Evolutionary conservation across 1,140 invertebrate genomes (phyloP).

Genomic region (Ips typographus): DNA sequence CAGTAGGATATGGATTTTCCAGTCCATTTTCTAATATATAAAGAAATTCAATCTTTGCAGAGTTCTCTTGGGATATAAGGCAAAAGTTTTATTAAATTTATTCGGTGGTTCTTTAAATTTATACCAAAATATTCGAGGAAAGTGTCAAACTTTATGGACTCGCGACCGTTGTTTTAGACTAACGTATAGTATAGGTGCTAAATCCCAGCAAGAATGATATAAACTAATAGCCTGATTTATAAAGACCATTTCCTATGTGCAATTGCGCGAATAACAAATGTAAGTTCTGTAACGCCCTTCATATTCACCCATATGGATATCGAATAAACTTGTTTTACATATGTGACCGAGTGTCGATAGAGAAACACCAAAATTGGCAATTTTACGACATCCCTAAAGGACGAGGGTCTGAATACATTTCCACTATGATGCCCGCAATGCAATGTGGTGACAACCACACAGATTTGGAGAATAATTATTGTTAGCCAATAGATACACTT

Average conservation of each 20-base stretch:
- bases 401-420: conserved; percentile 6
- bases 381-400: conserved; percentile 13
- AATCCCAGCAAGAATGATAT: neutral
- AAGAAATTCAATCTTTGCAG: conserved; percentile 34
- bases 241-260: neutral
- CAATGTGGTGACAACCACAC: conserved; percentile 3
- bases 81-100: conserved; percentile 35
- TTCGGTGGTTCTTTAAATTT: conserved; percentile 22
- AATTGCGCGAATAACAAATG: neutral
- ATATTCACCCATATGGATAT: conserved; percentile 1
- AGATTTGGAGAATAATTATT: conserved; percentile 4
- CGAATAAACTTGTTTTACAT: conserved; percentile 8
- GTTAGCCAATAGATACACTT: neutral
- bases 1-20: conserved; percentile 32
- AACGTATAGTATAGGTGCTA: neutral
- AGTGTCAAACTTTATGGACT: conserved; percentile 18
- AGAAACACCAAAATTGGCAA: conserved; percentile 10
- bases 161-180: neutral
- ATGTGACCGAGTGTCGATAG: conserved; percentile 1
- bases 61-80: conserved; percentile 28
- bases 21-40: conserved; percentile 35
- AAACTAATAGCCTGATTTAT: neutral
- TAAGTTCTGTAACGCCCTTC: neutral
- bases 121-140: conserved; percentile 28
- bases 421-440: conserved; percentile 9